Conservation (phyloP, 2,888 invertebrate species). For the Arrhopalites spinosus region DNA sequence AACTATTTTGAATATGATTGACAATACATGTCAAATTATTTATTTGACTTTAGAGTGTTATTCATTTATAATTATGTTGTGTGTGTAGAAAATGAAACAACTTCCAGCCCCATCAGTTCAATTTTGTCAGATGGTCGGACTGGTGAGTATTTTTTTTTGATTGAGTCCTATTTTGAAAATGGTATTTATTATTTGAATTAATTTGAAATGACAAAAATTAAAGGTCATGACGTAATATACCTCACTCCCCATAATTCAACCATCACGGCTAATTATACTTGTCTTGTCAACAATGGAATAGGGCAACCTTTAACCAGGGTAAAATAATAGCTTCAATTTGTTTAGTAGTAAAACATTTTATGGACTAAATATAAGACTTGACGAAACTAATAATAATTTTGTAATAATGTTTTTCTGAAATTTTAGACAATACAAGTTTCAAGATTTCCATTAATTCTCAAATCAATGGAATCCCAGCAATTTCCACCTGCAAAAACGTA, state of each 20-base stretch:
- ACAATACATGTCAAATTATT: background rate
- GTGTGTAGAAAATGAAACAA: slow-evolving; percentile 23
- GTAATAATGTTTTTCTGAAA: background rate
- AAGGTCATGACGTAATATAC: slow-evolving; percentile 46
- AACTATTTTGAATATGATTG: slow-evolving; percentile 10
- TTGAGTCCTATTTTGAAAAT: too few species aligned
- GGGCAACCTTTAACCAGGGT: slow-evolving; percentile 46
- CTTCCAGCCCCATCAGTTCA: slow-evolving; percentile 35
- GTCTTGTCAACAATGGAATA: slow-evolving; percentile 44
- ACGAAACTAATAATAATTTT: background rate
- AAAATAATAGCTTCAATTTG: too few species aligned
- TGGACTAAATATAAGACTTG: background rate
- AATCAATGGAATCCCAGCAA: slow-evolving; percentile 45
- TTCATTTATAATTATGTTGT: background rate
- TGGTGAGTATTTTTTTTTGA: too few species aligned
- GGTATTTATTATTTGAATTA: too few species aligned
- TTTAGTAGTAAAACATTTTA: too few species aligned
- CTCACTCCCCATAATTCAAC: slow-evolving; percentile 38
- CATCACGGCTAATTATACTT: slow-evolving; percentile 45
- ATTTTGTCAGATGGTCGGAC: slow-evolving; percentile 44
- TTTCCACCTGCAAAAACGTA: slow-evolving; percentile 40
- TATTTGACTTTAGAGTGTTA: background rate
- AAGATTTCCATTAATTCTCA: slow-evolving; percentile 45
- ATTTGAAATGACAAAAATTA: too few species aligned
- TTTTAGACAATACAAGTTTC: slow-evolving; percentile 47